Evolutionary conservation across 2,797 vertebrate species (phyloP).

Genomic region (Carduelis carduelis): DNA sequence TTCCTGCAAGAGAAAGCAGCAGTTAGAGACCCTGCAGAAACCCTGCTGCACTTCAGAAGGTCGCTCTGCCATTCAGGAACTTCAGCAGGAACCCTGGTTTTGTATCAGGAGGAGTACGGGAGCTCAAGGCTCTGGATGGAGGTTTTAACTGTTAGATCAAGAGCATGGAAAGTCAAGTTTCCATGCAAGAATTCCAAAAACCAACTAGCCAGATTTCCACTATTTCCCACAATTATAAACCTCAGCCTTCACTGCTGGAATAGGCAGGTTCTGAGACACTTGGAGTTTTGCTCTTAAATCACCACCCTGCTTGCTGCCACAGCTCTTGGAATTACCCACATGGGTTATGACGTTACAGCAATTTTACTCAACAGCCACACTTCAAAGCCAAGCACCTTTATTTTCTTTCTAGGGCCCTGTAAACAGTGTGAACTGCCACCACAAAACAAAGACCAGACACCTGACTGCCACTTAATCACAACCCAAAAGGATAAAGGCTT

Average conservation of each 20-base stretch:
- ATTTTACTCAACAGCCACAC: not conserved
- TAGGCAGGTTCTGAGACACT: not conserved
- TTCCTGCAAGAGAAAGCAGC: constrained; percentile 79
- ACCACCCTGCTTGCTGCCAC: not conserved
- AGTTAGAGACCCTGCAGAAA: not conserved
- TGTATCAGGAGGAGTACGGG: fast-evolving
- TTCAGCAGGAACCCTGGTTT: not conserved
- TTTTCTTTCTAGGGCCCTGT: not conserved
- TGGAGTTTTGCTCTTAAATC: not conserved
- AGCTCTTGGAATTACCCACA: not conserved
- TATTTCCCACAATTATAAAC: not conserved
- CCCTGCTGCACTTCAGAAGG: not conserved
- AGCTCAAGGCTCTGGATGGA: fast-evolving
- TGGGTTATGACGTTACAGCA: not conserved
- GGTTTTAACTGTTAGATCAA: not conserved
- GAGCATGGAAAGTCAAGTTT: not conserved
- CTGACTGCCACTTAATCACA: not conserved
- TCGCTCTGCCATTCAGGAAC: not conserved
- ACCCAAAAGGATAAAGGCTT: not conserved
- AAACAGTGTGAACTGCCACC: not conserved
- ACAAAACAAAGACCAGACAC: not conserved
- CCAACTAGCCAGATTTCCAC: not conserved
- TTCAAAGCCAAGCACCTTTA: not conserved
- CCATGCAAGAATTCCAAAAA: not conserved
- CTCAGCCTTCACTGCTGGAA: not conserved